Conservation (phyloP, 1,140 invertebrate genomes). For the Agrypnia vestita region DNA sequence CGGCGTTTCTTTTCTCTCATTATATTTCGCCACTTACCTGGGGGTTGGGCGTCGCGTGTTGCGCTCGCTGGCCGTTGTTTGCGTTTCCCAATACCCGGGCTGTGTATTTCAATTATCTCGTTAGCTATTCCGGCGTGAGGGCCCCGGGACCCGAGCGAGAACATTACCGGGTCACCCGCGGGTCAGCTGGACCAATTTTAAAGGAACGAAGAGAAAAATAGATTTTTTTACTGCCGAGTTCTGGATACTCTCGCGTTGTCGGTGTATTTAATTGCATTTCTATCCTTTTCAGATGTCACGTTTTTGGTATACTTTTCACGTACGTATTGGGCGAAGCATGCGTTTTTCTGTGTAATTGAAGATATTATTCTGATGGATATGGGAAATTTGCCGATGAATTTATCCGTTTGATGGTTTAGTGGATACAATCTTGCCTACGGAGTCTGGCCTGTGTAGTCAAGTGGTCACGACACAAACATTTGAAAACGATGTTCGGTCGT, state of each 20-base stretch:
- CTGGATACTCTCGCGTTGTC: neutral
- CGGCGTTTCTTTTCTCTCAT: no score
- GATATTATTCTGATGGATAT: neutral
- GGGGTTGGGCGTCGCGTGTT: slow-evolving; percentile 5
- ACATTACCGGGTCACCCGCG: slow-evolving; percentile 30
- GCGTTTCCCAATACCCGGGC: slow-evolving; percentile 28
- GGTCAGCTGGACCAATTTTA: slow-evolving; percentile 40
- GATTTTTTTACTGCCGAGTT: slow-evolving; percentile 20
- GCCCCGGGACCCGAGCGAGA: slow-evolving; percentile 37
- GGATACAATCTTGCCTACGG: no score
- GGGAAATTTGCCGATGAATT: no score
- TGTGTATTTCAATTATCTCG: slow-evolving; percentile 50
- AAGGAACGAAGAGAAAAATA: slow-evolving; percentile 33
- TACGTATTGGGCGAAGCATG: neutral
- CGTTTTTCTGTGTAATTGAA: neutral
- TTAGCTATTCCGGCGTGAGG: slow-evolving; percentile 45
- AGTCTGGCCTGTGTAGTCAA: no score
- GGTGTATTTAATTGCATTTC: slow-evolving; percentile 20
- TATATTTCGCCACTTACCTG: neutral
- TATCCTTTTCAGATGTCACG: neutral
- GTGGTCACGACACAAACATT: no score
- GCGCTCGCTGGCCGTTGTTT: slow-evolving; percentile 25
- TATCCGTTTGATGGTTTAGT: no score
- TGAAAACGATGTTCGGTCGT: no score
- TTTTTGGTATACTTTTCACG: neutral